Evolutionary conservation across 2,113 vertebrate species (phyloP).

Genomic region (Etia nguti): DNA sequence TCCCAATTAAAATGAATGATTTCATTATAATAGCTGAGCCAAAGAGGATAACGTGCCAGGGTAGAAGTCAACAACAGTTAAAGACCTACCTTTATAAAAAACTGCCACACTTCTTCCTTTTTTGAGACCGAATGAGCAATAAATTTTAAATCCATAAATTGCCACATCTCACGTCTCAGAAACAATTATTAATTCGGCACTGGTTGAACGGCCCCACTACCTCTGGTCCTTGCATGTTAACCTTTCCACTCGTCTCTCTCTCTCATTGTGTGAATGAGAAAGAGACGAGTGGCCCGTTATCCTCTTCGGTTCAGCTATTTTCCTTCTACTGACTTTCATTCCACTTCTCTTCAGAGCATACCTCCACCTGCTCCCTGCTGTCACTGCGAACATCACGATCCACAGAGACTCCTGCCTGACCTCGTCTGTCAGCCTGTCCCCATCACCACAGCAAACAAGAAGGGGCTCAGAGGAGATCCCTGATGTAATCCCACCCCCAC

Average conservation of each 20-base stretch:
- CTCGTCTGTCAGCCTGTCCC: neutral
- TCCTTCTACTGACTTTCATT: neutral
- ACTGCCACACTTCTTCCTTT: neutral
- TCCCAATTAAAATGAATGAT: neutral
- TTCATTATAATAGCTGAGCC: neutral
- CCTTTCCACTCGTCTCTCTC: neutral
- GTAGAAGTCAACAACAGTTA: rapidly evolving
- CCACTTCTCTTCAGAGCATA: neutral
- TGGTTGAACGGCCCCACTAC: neutral
- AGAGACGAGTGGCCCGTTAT: neutral
- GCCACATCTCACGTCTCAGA: neutral
- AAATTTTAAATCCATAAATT: neutral
- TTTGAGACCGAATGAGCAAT: rapidly evolving
- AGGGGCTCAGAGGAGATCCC: neutral
- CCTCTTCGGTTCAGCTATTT: neutral
- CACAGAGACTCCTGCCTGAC: neutral
- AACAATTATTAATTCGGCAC: neutral
- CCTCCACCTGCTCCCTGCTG: neutral
- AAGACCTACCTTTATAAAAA: neutral
- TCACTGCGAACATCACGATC: neutral
- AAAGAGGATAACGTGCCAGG: rapidly evolving
- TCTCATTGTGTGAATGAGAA: neutral
- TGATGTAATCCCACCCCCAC: neutral
- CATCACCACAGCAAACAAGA: neutral
- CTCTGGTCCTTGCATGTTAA: neutral